Evolutionary conservation across 2,797 vertebrate species (phyloP), one percentile per base, ranked within the genome.

Genomic region (Cryptoprocta ferox): DNA sequence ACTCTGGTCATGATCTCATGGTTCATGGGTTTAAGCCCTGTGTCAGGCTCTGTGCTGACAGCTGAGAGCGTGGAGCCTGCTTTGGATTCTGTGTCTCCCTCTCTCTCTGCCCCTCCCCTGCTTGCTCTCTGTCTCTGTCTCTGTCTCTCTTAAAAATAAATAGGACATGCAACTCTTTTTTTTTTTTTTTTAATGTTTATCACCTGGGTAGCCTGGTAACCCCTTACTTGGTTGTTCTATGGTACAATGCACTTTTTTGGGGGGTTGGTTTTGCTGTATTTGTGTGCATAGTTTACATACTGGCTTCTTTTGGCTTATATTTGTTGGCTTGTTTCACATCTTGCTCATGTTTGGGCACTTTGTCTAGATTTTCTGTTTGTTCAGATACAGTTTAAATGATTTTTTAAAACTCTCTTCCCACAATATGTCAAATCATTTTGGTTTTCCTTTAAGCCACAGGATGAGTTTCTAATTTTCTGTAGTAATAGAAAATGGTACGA

Each of bases 221-320:
- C 28, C 28, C 32, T 79, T 37, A 61, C 39, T 88, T 73, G 48
- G 13, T 66, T 73, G 12, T 37, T 63, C 19, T 89, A 6, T 59
- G 39, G 30, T 45, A 48, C 73, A 66, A 1, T 32, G 24, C 0
- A 18, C n/a, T 42, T 66, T 18, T 26, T 88, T 79, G 48, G 13
- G 75, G 53, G 19, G 39, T 68, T 68, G 59, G 3, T 68, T 80
- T 73, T 79, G 65, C 71, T 88, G 13, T 78, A 73, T 70, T 61
- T 93, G 24, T 85, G 28, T 70, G 9, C 8, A n/a, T 3, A 84
- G 24, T 73, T 92, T 78, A 8, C 32, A 76, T 24, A n/a, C 2
- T 85, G 82, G 32, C 42, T 91, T 80, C 75, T 45, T 93, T 92
- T 76, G 86, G 28, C 48, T 84, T 83, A 75, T 45, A 83, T 92